Base-by-base conservation (phyloP, 23 tunicate genomes). In the Ascidia mentula region DNA sequence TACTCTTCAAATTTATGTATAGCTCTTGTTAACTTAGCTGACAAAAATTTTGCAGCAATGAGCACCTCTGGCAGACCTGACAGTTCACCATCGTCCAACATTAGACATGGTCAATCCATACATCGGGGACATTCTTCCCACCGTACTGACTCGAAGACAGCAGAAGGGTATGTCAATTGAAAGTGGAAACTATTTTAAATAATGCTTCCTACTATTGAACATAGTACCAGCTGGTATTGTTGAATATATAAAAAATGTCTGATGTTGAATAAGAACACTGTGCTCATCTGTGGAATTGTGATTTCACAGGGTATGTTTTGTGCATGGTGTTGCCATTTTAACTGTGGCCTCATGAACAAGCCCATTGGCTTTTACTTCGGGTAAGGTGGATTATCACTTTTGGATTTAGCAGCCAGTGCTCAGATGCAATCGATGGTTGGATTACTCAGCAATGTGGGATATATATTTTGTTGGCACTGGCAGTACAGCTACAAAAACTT, bases 161-260 rank as follows among this genome's bases (percentile, higher is more conserved):
- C 36, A 59, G 82, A 79, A 18, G 82, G 82, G 82, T 79, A 79
- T 32, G 82, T 34, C 20, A 60, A 32, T 18, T n/a, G n/a, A n/a
- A n/a, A n/a, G n/a, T n/a, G n/a, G n/a, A n/a, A n/a, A n/a, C n/a
- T n/a, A n/a, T n/a, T n/a, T n/a, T n/a, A n/a, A n/a, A n/a, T n/a
- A n/a, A n/a, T n/a, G n/a, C n/a, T n/a, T n/a, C n/a, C n/a, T n/a
- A n/a, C n/a, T n/a, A n/a, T n/a, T n/a, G n/a, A n/a, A n/a, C n/a
- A n/a, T n/a, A n/a, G n/a, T n/a, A n/a, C n/a, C 7, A 53, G 13
- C 4, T 1, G 13, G 13, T 5, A 9, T 53, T 53, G 1, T 53
- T 53, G 13, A 5, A 5, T 53, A 28, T 53, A 28, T n/a, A n/a
- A n/a, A n/a, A n/a, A n/a, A 6, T 53, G 12, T 42, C 24, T 53